Evolutionary conservation across 2,113 vertebrate genomes (phyloP).

Genomic region (Phalacrocorax aristotelis): DNA sequence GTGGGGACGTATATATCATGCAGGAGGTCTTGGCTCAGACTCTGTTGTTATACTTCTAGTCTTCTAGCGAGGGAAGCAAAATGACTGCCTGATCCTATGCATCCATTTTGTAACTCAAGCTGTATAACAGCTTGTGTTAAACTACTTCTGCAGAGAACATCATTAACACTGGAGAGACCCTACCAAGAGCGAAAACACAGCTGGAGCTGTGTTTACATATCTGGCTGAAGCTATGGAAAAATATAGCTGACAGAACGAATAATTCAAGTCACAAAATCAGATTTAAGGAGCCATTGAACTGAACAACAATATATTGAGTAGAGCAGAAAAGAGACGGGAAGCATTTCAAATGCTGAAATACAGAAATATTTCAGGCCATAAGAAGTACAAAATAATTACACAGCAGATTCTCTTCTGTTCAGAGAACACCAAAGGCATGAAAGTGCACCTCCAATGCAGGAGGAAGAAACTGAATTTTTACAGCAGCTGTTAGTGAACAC

Average conservation of each 20-base stretch:
- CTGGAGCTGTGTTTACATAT: background rate
- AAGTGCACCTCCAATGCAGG: background rate
- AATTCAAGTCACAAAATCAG: background rate
- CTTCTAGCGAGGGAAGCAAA: background rate
- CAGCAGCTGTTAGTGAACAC: background rate
- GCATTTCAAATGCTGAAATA: background rate
- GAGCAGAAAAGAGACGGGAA: background rate
- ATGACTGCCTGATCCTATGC: background rate
- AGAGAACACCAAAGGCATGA: background rate
- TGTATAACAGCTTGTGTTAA: background rate
- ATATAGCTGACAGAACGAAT: background rate
- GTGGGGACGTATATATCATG: accelerated
- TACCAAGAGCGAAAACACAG: background rate
- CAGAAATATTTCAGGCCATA: background rate
- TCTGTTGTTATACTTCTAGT: background rate
- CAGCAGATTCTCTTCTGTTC: background rate
- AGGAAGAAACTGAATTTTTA: background rate
- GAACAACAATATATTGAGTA: background rate
- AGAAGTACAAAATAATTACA: background rate
- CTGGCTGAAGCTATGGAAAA: background rate
- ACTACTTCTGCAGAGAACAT: background rate
- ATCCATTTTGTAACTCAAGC: background rate
- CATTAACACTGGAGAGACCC: background rate
- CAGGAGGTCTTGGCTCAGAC: background rate
- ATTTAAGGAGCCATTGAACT: background rate